Percentiles rank a stretch among this genome's conserved stretches.
These are phyloP conservation scores for Sylvia borin DNA, from an alignment of 2,797 vertebrate genomes.

Conservation along the genomic window DNA sequence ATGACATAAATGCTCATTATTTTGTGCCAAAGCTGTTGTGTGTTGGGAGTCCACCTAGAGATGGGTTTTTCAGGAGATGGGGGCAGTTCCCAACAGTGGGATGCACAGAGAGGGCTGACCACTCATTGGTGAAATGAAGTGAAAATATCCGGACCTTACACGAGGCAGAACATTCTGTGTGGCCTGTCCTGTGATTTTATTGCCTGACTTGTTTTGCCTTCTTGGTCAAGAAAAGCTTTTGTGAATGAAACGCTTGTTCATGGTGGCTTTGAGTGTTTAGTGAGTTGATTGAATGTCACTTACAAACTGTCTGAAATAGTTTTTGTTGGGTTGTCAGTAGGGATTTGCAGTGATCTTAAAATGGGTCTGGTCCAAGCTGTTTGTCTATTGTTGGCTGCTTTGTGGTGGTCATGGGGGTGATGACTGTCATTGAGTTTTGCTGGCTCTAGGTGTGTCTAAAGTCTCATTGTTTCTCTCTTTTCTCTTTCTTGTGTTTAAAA, in stretches of 20 bases:
- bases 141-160: neutral
- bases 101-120: neutral
- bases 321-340: neutral
- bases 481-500: neutral
- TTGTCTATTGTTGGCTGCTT: neutral
- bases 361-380: neutral
- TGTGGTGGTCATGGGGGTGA: neutral
- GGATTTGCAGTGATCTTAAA: neutral
- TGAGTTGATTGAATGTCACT: neutral
- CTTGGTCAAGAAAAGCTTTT: neutral
- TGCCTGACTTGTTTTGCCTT: neutral
- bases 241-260: fast-evolving
- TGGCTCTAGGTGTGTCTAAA: neutral
- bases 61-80: neutral
- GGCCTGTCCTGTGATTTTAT: neutral
- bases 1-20: neutral
- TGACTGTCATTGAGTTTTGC: neutral
- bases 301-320: neutral
- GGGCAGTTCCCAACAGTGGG: neutral
- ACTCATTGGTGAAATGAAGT: neutral
- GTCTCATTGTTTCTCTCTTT: neutral
- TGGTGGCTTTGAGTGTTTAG: neutral
- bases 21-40: neutral
- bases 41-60: neutral
- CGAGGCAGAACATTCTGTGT: neutral